Evolutionary conservation across 2,888 invertebrate genomes (phyloP), one percentile per base, ranked within the genome.

Genomic region (Venusia cambrica): DNA sequence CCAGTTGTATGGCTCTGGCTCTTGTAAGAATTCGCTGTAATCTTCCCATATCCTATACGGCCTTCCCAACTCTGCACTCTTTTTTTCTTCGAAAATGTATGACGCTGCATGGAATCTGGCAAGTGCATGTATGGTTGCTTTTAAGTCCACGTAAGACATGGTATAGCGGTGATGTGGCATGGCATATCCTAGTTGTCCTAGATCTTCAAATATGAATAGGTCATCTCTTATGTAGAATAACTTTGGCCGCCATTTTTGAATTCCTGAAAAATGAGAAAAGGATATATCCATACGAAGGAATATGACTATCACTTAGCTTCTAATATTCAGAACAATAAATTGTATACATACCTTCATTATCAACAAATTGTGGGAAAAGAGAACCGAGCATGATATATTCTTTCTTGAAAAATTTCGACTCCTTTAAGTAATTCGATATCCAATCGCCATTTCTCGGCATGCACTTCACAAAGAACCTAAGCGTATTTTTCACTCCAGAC

Each of bases 391-490:
- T 75, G 1, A 62, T 33, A 39, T 62, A 75, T 39, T 84, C 84
- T 31, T 83, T 83, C 10, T 59, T 51, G 36, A 84, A 83, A 43
- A 84, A 83, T 0, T 35, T 51, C 1, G 60, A 35, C 21, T 83
- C 69, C 9, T 51, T 58, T 3, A 84, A 38, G 54, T 77, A 80
- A 5, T 74, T 48, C 0, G 73, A 79, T 49, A 87, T 87, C 53
- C 88, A 88, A 5, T 70, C 58, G 25, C 89, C 74, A 5, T 78
- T 79, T 35, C 70, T 71, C 0, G 92, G 92, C 30, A 90, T 68
- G 3, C 87, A 79, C 62, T 92, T 92, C 0, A 90, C 70, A 53
- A 92, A 92, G 40, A 90, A 88, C 8, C 58, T 60, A 1, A 74
- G 33, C n/a, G 57, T 50, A 1, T 58, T 49, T 13, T 34, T 48